Evolutionary conservation across 2,888 invertebrate species (phyloP), one percentile per base, ranked within the genome.

Genomic region (Chrysodeixis includens): DNA sequence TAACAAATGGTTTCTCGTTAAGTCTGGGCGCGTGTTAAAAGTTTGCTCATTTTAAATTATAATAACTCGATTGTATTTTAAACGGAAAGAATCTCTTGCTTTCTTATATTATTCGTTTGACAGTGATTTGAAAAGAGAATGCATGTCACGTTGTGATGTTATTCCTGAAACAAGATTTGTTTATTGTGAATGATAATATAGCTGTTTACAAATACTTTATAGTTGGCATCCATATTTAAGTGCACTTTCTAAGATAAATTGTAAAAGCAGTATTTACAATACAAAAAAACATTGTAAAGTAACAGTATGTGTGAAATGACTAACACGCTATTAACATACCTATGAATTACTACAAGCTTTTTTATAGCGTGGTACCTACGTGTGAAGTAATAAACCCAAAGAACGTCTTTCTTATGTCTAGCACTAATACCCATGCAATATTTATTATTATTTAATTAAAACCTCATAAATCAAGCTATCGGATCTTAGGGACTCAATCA

Each of bases 21-120:
- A 56, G 54, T 51, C 51, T 18, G 51, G 60, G 35, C 44, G 20
- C n/a, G 46, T 18, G 7, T 20, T 10, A 49, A 49, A 6, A 46
- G 16, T 16, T 46, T 46, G 46, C 18, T 46, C 9, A 16, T 46
- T 46, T 9, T 46, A 18, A 20, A 49, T 49, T 18, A 49, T 18
- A 20, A 49, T 49, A 20, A 18, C 20, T 16, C 20, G 20, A 20
- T 18, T 46, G 46, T 44, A 18, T 46, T 10, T 35, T 44, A 46
- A 46, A 9, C 46, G 18, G 18, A 49, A 49, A 10, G 9, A 20
- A n/a, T n/a, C n/a, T 14, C 14, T 40, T 40, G 8, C 10, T 9
- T n/a, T 35, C 35, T 12, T 35, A 35, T 5, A 14, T 12, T 14
- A 35, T 35, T 35, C 14, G 35, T 35, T 35, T 14, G 35, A 14